A percentile compares a stretch with the other conserved stretches of the same genome.
These are phyloP conservation scores for Drymonia ruficornis DNA, from an alignment of 2,888 invertebrate species.

Conservation along the genomic window DNA sequence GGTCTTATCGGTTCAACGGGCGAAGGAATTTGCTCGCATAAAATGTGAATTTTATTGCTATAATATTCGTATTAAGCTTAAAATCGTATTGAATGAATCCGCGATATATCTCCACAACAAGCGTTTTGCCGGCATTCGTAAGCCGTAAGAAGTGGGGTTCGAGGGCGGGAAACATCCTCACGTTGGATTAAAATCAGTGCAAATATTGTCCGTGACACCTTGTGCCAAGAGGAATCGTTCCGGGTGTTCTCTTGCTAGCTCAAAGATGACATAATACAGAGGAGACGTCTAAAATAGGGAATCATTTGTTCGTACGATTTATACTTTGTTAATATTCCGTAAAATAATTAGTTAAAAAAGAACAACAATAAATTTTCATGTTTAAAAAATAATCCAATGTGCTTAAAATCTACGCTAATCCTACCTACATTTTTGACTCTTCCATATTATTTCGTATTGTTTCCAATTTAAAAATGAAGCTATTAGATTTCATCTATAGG, in stretches of 20 bases:
- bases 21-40: neutral
- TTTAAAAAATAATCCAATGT: too few species aligned
- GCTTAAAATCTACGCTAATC: too few species aligned
- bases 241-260: neutral
- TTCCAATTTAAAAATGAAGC: too few species aligned
- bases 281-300: neutral
- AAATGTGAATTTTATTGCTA: neutral
- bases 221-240: slow-evolving; percentile 1
- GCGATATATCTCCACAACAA: slow-evolving; percentile 10
- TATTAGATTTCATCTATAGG: too few species aligned
- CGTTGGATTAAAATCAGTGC: slow-evolving; percentile 30
- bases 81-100: slow-evolving; percentile 9
- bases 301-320: too few species aligned
- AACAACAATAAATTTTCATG: too few species aligned
- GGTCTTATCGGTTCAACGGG: too few species aligned
- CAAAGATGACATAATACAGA: neutral
- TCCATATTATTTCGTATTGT: too few species aligned
- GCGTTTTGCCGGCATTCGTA: slow-evolving; percentile 14
- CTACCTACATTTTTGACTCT: too few species aligned
- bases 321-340: too few species aligned
- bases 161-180: slow-evolving; percentile 16
- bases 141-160: slow-evolving; percentile 21
- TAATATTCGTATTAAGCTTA: neutral
- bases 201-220: slow-evolving; percentile 31
- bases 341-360: too few species aligned